phyloP scores from a whole-genome alignment of 2,113 vertebrate species.

The Gallinago media region DNA sequence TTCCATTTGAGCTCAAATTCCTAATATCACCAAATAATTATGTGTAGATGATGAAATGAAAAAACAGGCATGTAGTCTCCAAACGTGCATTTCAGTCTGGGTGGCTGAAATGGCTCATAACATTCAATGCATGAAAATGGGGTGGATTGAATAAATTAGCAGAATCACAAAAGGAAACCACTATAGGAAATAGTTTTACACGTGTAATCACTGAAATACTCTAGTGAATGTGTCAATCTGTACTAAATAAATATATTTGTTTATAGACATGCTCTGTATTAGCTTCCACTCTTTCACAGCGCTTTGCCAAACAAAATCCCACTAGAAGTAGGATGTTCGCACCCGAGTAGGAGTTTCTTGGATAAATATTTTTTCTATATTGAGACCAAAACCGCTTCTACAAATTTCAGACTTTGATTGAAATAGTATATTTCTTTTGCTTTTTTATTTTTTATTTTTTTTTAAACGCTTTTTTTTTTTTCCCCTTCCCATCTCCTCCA shows the following conservation, averaged over 20 bases:
- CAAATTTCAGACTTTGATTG: slow-evolving; percentile 84
- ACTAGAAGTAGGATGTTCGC: slow-evolving; percentile 84
- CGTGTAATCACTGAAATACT: slow-evolving; percentile 78
- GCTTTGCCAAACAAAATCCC: slow-evolving; percentile 84
- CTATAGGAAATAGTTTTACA: slow-evolving; percentile 82
- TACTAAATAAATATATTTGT: slow-evolving; percentile 86
- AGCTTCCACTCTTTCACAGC: slow-evolving; percentile 79
- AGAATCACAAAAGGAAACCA: slow-evolving; percentile 85
- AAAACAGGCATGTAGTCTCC: slow-evolving; percentile 61
- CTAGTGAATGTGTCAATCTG: slow-evolving; percentile 80
- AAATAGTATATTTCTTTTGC: slow-evolving; percentile 80
- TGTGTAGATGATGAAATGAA: slow-evolving; percentile 72
- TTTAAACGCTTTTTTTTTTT: accelerated
- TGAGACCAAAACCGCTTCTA: slow-evolving; percentile 85
- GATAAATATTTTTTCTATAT: slow-evolving; percentile 86
- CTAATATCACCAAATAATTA: slow-evolving; percentile 70
- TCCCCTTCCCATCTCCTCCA: slow-evolving; percentile 61
- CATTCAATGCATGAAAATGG: slow-evolving; percentile 72
- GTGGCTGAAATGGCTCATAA: slow-evolving; percentile 69
- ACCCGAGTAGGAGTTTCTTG: slow-evolving; percentile 84
- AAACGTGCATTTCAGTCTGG: slow-evolving; percentile 56
- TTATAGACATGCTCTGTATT: slow-evolving; percentile 84
- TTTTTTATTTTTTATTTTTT: not conserved
- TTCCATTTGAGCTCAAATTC: slow-evolving; percentile 66
- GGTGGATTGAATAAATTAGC: slow-evolving; percentile 80